These are phyloP conservation scores for Nezara viridula DNA, from an alignment of 2,888 invertebrate genomes.

Conservation along the genomic window DNA sequence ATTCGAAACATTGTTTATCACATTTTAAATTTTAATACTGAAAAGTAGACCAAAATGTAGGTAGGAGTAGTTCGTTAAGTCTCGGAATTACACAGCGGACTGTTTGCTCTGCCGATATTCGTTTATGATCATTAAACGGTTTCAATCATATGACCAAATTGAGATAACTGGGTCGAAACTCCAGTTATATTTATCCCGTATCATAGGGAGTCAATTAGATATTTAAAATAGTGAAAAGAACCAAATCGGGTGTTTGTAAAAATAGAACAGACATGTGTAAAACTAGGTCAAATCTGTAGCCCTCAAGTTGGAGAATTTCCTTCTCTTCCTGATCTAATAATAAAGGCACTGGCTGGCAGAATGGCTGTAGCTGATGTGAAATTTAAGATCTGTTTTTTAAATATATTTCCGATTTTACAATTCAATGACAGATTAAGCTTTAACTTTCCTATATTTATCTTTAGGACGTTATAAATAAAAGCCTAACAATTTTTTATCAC, in stretches of 20 bases:
- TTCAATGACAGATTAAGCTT: too few relatives aligned
- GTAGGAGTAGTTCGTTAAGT: too few relatives aligned
- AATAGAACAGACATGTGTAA: neutral
- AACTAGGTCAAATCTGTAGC: constrained; percentile 28
- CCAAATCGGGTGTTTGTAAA: neutral
- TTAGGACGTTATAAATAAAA: too few relatives aligned
- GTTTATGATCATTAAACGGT: neutral
- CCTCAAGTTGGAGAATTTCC: neutral
- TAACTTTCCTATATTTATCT: too few relatives aligned
- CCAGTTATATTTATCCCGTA: neutral
- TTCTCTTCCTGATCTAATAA: neutral
- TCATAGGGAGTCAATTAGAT: neutral
- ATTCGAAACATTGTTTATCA: too few relatives aligned
- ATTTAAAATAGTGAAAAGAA: neutral
- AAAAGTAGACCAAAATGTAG: too few relatives aligned
- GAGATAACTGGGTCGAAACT: neutral
- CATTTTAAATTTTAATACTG: too few relatives aligned
- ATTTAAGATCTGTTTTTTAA: neutral
- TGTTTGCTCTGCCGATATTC: too few relatives aligned
- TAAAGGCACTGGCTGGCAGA: neutral
- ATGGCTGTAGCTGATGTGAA: neutral
- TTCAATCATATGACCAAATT: neutral
- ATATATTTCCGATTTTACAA: too few relatives aligned
- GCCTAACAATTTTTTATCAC: too few relatives aligned
- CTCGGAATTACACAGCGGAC: too few relatives aligned